These are phyloP conservation scores for Acropternis orthonyx DNA, from an alignment of 2,797 vertebrate genomes.

Conservation along the genomic window DNA sequence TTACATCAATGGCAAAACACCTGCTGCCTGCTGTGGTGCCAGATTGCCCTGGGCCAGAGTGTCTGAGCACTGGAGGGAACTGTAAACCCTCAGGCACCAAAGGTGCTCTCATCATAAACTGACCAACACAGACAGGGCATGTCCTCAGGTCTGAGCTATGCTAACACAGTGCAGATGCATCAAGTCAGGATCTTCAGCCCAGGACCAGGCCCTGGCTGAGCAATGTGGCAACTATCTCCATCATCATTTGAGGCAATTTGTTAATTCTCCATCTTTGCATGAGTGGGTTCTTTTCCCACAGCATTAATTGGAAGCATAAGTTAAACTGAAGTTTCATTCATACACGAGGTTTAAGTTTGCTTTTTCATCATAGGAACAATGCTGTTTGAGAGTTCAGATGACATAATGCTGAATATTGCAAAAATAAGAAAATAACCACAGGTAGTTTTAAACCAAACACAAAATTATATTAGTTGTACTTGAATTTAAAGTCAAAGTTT, in stretches of 20 bases:
- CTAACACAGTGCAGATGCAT: not conserved
- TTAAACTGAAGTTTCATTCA: not conserved
- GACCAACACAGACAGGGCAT: fast-evolving
- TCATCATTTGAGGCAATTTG: not conserved
- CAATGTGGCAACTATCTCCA: not conserved
- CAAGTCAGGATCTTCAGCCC: not conserved
- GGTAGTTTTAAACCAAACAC: conserved; percentile 59
- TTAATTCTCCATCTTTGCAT: not conserved
- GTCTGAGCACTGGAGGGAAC: fast-evolving
- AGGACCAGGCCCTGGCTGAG: not conserved
- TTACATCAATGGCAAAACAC: not conserved
- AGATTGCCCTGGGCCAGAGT: fast-evolving
- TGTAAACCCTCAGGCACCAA: not conserved
- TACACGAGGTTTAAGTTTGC: not conserved
- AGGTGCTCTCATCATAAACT: not conserved
- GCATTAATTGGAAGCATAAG: not conserved
- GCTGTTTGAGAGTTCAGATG: conserved; percentile 9
- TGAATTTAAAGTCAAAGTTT: conserved; percentile 76
- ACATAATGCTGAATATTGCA: conserved; percentile 38
- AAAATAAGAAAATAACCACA: conserved; percentile 47
- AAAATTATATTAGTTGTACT: conserved; percentile 73
- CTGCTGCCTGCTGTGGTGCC: fast-evolving
- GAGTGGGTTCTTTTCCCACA: not conserved
- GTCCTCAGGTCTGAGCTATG: not conserved
- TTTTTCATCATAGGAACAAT: conserved; percentile 25